phyloP scores from a whole-genome alignment of 2,797 vertebrate species.

The Paramormyrops hopkinsi region DNA sequence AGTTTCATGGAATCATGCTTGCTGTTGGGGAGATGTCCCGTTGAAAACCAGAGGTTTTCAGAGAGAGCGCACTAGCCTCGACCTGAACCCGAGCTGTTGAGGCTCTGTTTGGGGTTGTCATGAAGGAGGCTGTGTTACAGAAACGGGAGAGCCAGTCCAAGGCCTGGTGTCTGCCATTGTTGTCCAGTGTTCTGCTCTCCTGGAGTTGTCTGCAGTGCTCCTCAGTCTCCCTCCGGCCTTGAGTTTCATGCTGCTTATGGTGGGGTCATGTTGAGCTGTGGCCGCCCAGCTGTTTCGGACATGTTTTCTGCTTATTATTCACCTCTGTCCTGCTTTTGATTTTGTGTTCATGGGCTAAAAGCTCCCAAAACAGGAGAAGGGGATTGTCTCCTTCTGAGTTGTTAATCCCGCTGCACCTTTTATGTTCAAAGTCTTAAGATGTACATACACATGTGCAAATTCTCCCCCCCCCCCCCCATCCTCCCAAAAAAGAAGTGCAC shows the following conservation, averaged over 20 bases:
- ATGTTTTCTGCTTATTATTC: not conserved
- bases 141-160: slow-evolving; percentile 47
- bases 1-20: not conserved
- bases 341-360: not conserved
- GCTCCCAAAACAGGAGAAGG: not conserved
- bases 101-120: slow-evolving; percentile 35
- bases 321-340: not conserved
- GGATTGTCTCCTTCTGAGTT: not conserved
- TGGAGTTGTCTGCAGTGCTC: slow-evolving; percentile 33
- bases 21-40: not conserved
- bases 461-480: not conserved
- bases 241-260: not conserved
- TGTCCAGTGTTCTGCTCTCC: slow-evolving; percentile 31
- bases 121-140: slow-evolving; percentile 54
- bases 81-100: slow-evolving; percentile 34
- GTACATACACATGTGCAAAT: not conserved
- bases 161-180: slow-evolving; percentile 37
- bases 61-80: not conserved
- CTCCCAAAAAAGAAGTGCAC: not conserved
- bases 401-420: not conserved
- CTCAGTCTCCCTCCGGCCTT: not conserved
- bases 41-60: not conserved
- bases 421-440: not conserved
- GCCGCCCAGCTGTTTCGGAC: not conserved
- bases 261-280: not conserved